Evolutionary conservation across 2,888 invertebrate genomes (phyloP).

Genomic region (Listrodromus nycthemerus): DNA sequence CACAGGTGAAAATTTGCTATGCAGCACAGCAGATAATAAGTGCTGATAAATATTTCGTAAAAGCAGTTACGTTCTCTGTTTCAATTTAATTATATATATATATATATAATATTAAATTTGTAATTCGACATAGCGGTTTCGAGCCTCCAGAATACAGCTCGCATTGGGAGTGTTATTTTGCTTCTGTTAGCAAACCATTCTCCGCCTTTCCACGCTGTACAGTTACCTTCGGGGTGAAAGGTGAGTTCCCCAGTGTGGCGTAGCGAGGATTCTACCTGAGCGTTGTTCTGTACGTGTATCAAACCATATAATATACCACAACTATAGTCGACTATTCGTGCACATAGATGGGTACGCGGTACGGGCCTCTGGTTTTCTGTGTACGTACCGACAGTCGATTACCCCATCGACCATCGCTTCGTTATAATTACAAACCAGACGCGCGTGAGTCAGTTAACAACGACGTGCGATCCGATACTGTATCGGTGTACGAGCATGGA

Average conservation of each 20-base stretch:
- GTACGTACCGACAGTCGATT: slow-evolving; percentile 66
- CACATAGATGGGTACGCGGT: slow-evolving; percentile 7
- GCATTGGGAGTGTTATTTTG: slow-evolving; percentile 67
- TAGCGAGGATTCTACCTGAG: slow-evolving; percentile 53
- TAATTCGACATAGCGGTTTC: slow-evolving; percentile 58
- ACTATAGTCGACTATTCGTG: slow-evolving; percentile 25
- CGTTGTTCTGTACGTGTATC: slow-evolving; percentile 29
- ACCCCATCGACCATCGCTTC: slow-evolving; percentile 65
- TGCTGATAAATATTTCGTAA: slow-evolving; percentile 31
- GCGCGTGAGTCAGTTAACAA: slow-evolving; percentile 49
- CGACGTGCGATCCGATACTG: slow-evolving; percentile 9
- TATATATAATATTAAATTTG: slow-evolving; percentile 33
- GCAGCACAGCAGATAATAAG: background rate
- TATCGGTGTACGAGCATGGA: background rate
- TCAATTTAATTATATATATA: background rate
- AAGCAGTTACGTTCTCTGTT: slow-evolving; percentile 18
- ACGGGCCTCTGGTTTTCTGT: background rate
- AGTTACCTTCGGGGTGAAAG: slow-evolving; percentile 78
- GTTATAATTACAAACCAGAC: slow-evolving; percentile 62
- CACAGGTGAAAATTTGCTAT: background rate
- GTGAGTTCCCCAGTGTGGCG: slow-evolving; percentile 69
- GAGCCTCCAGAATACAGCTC: slow-evolving; percentile 48
- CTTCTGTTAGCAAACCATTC: slow-evolving; percentile 72
- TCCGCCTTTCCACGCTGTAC: slow-evolving; percentile 74
- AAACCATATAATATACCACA: slow-evolving; percentile 25